Evolutionary conservation across 2,888 invertebrate species (phyloP).

Genomic region (Biston stratarius): DNA sequence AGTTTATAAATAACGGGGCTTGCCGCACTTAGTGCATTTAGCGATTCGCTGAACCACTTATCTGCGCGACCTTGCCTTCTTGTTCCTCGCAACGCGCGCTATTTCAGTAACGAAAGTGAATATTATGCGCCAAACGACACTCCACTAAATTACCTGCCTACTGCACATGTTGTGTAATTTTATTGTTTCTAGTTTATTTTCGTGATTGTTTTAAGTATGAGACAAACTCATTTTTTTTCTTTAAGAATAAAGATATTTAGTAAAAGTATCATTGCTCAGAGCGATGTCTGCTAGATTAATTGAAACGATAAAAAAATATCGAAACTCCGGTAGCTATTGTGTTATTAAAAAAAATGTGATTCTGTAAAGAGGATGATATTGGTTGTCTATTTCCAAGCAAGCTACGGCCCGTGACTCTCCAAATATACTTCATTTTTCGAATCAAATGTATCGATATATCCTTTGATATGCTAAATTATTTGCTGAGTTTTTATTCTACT

Average conservation of each 20-base stretch:
- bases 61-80: slow-evolving; percentile 6
- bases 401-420: too few relatives aligned
- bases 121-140: slow-evolving; percentile 5
- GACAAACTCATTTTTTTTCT: too few relatives aligned
- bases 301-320: too few relatives aligned
- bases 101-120: slow-evolving; percentile 16
- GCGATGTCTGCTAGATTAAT: too few relatives aligned
- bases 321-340: too few relatives aligned
- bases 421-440: too few relatives aligned
- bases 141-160: not conserved
- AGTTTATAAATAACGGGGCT: not conserved
- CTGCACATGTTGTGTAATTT: not conserved
- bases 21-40: slow-evolving; percentile 3
- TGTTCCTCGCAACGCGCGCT: not conserved
- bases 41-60: not conserved
- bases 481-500: too few relatives aligned
- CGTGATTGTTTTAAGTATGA: not conserved
- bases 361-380: too few relatives aligned
- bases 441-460: too few relatives aligned
- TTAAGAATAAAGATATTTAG: not conserved
- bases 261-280: not conserved
- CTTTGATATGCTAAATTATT: too few relatives aligned
- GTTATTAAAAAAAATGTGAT: too few relatives aligned
- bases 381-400: too few relatives aligned
- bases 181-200: not conserved